Base-by-base conservation (phyloP, 2,888 invertebrate species). In the Thyatira batis region DNA sequence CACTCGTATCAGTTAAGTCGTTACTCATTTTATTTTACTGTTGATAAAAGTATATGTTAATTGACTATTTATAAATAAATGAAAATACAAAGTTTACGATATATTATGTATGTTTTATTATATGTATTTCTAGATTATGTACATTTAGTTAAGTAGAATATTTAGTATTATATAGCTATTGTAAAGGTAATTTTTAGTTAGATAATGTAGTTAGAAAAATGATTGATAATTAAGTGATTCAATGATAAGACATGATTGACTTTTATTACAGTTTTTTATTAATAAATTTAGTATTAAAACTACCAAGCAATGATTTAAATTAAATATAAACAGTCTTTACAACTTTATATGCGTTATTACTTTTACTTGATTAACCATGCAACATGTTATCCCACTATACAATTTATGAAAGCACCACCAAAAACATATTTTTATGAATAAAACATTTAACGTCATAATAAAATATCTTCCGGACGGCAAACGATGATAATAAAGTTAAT, bases 41-140 rank as follows among this genome's bases (percentile, higher is more conserved):
- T 89, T 89, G 89, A 86, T 79, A 78, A 69, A 69, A 73, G 73
- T 74, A 77, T 82, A 80, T 81, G 85, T 81, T 83, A 87, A 89
- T 85, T 89, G 85, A 87, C 85, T 90, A 91, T 89, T 91, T 90
- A 90, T 91, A 87, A 88, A 85, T 86, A 82, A 84, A 82, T 81
- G 71, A 85, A 82, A 84, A 85, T 82, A 89, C 81, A 87, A 85
- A 83, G 80, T 87, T 85, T 87, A 88, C 82, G 84, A 80, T 84
- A 84, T 80, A 75, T 57, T 58, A 45, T 10, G 45, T 25, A 52
- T 50, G 51, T 62, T 61, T 64, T 63, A 54, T 46, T 55, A 17
- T 49, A 20, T 53, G 48, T 30, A 46, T 67, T 63, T 69, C n/a
- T 61, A 64, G 65, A 8, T 67, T 53, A 33, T 21, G 9, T 39